Evolutionary conservation across 2,797 vertebrate genomes (phyloP).

Genomic region (Decapterus maruadsi): DNA sequence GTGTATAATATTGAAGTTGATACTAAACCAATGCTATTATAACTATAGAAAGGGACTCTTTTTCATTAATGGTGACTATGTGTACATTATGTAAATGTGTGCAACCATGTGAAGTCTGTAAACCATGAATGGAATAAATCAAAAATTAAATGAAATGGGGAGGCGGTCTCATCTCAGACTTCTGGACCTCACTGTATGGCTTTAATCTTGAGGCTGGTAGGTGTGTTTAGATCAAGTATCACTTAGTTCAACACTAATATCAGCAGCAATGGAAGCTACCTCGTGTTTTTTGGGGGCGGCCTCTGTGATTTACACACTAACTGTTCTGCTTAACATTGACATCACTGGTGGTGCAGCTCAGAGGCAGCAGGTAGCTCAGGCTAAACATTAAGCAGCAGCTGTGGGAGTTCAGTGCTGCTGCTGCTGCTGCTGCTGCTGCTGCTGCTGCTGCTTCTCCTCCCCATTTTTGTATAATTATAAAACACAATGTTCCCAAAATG

Average conservation of each 20-base stretch:
- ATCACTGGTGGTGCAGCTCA: background rate
- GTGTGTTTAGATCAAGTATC: background rate
- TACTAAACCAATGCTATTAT: too few relatives aligned
- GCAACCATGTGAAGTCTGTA: too few relatives aligned
- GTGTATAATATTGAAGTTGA: too few relatives aligned
- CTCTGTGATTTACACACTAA: background rate
- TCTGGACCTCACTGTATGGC: too few relatives aligned
- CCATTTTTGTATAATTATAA: conserved; percentile 63
- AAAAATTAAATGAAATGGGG: too few relatives aligned
- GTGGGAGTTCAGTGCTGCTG: conserved; percentile 23
- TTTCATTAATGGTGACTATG: too few relatives aligned
- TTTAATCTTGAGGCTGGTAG: too few relatives aligned
- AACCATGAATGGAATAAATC: too few relatives aligned
- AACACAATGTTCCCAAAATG: conserved; percentile 72
- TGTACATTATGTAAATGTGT: too few relatives aligned
- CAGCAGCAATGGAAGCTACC: background rate
- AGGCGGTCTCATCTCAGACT: too few relatives aligned
- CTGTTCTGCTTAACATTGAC: background rate
- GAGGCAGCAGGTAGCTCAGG: conserved; percentile 4
- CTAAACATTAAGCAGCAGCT: conserved; percentile 30
- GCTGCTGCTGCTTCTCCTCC: conserved; percentile 22
- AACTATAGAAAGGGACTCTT: too few relatives aligned
- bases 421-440: conserved; percentile 23
- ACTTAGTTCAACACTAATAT: background rate
- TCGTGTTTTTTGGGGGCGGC: too few relatives aligned